phyloP scores from a whole-genome alignment of 1,140 invertebrate species.

The Heliconius eleuchia region DNA sequence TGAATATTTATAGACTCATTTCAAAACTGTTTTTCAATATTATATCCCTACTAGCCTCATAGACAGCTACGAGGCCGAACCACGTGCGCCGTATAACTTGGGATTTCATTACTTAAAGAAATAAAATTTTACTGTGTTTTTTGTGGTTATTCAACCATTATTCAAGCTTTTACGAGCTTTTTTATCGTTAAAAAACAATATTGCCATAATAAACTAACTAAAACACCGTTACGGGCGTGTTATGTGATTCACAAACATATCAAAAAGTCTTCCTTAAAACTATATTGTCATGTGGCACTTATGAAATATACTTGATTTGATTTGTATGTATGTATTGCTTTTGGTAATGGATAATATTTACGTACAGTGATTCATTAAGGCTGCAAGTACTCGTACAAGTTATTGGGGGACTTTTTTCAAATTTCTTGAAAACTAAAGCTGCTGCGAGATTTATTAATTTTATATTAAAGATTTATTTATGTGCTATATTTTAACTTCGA shows the following conservation, averaged over 20 bases:
- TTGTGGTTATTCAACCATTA: slow-evolving; percentile 17
- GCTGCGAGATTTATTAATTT: no score
- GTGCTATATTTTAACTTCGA: no score
- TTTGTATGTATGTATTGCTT: no score
- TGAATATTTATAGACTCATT: background rate
- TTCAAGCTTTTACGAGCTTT: slow-evolving; percentile 28
- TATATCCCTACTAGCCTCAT: background rate
- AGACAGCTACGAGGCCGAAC: background rate
- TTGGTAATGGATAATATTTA: no score
- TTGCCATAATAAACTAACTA: slow-evolving; percentile 24
- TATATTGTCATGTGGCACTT: background rate
- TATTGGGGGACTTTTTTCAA: no score
- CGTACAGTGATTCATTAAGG: no score
- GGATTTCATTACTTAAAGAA: slow-evolving; percentile 42
- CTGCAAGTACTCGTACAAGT: no score
- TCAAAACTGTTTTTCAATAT: background rate
- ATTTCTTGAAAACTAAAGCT: no score
- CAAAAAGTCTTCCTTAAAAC: background rate
- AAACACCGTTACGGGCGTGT: slow-evolving; percentile 17
- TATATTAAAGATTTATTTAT: no score
- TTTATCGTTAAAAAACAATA: slow-evolving; percentile 40
- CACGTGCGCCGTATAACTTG: slow-evolving; percentile 27
- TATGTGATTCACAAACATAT: slow-evolving; percentile 18
- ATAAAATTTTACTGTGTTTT: slow-evolving; percentile 41
- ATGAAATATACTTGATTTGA: background rate